Evolutionary conservation across 2,888 invertebrate genomes (phyloP), one percentile per base, ranked within the genome.

Genomic region (Campopleginae sp.): DNA sequence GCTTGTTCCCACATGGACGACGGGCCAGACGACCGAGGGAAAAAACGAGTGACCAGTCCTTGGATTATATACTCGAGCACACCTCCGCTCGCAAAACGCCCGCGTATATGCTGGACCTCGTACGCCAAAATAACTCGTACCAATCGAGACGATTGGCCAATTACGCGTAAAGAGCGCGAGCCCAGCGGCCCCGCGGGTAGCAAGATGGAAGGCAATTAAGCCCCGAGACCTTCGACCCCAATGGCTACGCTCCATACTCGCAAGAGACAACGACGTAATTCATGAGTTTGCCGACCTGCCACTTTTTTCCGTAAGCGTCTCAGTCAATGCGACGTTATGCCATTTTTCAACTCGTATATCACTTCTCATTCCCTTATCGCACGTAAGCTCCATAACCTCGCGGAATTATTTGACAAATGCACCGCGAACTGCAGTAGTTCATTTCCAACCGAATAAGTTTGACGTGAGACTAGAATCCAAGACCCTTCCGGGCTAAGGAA

Each of bases 61-160:
- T 83, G 86, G 80, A 86, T 86, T 83, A 86, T 83, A 86, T 74
- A 78, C 82, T 75, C 68, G 82, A 66, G 78, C 86, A 82, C 85
- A 86, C 88, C 82, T 87, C 86, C 86, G 85, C 87, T 88, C 86
- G n/a, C n/a, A 42, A 38, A 77, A 46, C 77, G 84, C 71, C 81
- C 86, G 82, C 82, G 61, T 82, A 86, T 85, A 87, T 86, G 87
- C 85, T 86, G 88, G 87, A 86, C 85, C 89, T 76, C 79, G 71
- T 74, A n/a, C 76, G 86, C 83, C 86, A 85, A 85, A 86, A 86
- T 85, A 87, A 87, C 86, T 86, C 81, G 86, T 84, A 84, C 84
- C 87, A 84, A 87, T 87, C 86, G 80, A 87, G 84, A 80, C 86
- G 87, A 87, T 87, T 87, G 87, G 87, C 87, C 87, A 87, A 87